Percentiles rank a stretch among this genome's conserved stretches.
phyloP scores from a whole-genome alignment of 2,797 vertebrate genomes.

The Thaleichthys pacificus region DNA sequence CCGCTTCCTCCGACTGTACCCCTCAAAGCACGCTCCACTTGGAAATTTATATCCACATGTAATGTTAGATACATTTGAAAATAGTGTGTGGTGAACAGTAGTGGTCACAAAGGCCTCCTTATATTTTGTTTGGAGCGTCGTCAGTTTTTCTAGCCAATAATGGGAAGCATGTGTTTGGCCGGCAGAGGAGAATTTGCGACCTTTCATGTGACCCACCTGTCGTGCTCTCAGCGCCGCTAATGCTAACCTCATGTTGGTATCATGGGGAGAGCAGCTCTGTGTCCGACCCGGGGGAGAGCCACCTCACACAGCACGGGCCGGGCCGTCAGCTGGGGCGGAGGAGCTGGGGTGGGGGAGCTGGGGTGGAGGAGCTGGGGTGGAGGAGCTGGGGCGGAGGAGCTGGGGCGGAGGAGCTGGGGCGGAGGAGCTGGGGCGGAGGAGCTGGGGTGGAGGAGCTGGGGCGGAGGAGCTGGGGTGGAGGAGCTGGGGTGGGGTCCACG shows the following conservation, averaged over 20 bases:
- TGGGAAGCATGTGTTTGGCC: conserved; percentile 85
- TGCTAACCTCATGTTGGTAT: conserved; percentile 76
- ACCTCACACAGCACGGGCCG: conserved; percentile 11
- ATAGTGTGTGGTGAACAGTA: conserved; percentile 58
- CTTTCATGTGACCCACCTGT: conserved; percentile 89
- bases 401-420: neutral
- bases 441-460: no score
- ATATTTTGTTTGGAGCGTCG: conserved; percentile 71
- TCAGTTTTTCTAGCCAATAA: conserved; percentile 87
- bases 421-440: neutral
- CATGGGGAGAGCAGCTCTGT: conserved; percentile 63
- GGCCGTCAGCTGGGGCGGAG: neutral
- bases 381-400: neutral
- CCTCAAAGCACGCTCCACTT: conserved; percentile 42
- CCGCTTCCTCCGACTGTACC: conserved; percentile 46
- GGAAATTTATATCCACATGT: conserved; percentile 57
- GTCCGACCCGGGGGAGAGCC: neutral
- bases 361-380: neutral
- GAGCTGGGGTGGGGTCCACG: neutral
- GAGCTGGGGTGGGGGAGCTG: no score
- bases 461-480: no score
- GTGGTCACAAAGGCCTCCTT: conserved; percentile 48
- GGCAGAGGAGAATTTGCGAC: conserved; percentile 79
- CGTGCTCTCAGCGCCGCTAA: conserved; percentile 80
- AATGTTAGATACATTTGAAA: conserved; percentile 67